Evolutionary conservation across 2,113 vertebrate genomes (phyloP), one percentile per base, ranked within the genome.

Genomic region (Cacatua alba): DNA sequence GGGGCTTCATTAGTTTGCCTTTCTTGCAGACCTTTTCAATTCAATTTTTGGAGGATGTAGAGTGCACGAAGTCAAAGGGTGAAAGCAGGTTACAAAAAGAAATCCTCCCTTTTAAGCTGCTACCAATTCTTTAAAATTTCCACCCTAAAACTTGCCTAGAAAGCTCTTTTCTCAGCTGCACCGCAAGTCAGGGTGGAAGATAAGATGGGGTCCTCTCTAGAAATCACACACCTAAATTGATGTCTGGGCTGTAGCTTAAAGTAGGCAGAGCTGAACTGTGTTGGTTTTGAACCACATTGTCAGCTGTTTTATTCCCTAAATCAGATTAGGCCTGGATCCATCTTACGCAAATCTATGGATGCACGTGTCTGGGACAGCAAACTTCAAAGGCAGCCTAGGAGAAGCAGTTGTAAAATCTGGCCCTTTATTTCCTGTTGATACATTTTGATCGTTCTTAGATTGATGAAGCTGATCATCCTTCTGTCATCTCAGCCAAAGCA

Each of bases 1-100:
- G 85, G 44, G 59, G 25, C 52, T 90, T 90, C 82, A 82, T 95
- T 86, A 90, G 51, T 94, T 94, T 95, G 88, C 55, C 37, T 86
- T 90, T 74, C 85, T 59, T 59, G 33, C 48, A 86, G 62, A 86
- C 60, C 43, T 94, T 94, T 94, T 86, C 92, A 94, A 93, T 85
- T 95, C 24, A 6, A 62, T 95, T 92, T 96, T 87, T 8, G 1
- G 74, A 76, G 91, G 53, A 91, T 17, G 18, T 10, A 55, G 29
- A 84, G 78, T 77, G 53, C 70, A 91, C 41, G 49, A 82, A 91
- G 78, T 76, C 71, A 90, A 85, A 80, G 82, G 67, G 57, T 85
- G 90, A 91, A 95, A 95, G 72, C 41, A 77, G 82, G 59, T 96
- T 91, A 57, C 78, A 67, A 72, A 87, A 43, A 82, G 68, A 26